Base-by-base conservation (phyloP, 2,888 invertebrate species). In the Lacanobia oleracea region DNA sequence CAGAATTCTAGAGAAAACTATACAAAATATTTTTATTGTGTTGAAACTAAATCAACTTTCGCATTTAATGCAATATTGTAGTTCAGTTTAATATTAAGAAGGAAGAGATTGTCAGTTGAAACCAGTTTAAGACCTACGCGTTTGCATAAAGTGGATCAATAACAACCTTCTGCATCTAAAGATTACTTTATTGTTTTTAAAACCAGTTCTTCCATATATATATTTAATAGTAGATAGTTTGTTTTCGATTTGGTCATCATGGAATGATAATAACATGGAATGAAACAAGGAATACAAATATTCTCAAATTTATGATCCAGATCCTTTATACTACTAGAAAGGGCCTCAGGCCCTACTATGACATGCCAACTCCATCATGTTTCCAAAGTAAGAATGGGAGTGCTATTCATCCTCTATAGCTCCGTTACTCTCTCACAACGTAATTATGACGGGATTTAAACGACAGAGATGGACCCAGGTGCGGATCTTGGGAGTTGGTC, bases 101-200 rank as follows among this genome's bases (percentile, higher is more conserved):
- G 43, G 12, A 66, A 68, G 57, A 50, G 21, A 33, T 72, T 81
- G 67, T 59, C 79, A 67, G 67, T 74, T 79, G 14, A 56, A 54
- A 71, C 40, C 60, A 68, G 67, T 80, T 74, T 67, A 63, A 74
- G 62, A 53, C 80, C 83, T 79, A 79, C 80, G 80, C 80, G 48
- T 74, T 74, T 79, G 67, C 61, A 70, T 79, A 70, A 62, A 67
- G 51, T 65, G 61, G 37, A 67, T 57, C 67, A 64, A 45, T 66
- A 73, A 67, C 27, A 37, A 8, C 14, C 21, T 56, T 63, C 45
- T 64, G 60, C 37, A 54, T 68, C 7, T 33, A 14, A n/a, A 56
- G 1, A 63, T 60, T 50, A 71, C 56, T 50, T 77, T 63, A 51
- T 48, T 70, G n/a, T 68, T 81, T 8, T 71, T 48, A 16, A 51